These are phyloP conservation scores for Chelon labrosus DNA, from an alignment of 2,797 vertebrate genomes.

Conservation along the genomic window DNA sequence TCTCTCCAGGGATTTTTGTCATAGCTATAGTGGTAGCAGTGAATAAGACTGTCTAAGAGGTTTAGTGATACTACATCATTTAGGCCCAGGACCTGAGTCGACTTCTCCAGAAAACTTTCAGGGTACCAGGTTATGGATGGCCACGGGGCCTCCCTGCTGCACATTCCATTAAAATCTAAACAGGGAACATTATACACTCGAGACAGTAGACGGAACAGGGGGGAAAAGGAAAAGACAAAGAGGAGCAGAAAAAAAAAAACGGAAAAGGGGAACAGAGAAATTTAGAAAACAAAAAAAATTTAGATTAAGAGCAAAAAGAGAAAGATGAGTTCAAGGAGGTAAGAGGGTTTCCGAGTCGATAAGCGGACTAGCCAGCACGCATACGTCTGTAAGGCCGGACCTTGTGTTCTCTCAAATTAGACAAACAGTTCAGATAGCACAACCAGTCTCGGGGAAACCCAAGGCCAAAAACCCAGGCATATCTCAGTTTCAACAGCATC, in stretches of 20 bases:
- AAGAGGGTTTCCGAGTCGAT: neutral
- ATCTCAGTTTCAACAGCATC: constrained; percentile 10
- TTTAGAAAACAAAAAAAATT: neutral
- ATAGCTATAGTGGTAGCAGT: neutral
- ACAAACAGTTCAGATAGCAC: constrained; percentile 19
- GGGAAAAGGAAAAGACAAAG: constrained; percentile 5
- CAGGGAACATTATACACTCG: constrained; percentile 60
- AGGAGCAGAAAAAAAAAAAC: neutral
- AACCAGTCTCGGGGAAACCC: constrained; percentile 19
- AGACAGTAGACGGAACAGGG: constrained; percentile 31
- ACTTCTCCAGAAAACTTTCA: constrained; percentile 56
- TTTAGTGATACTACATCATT: constrained; percentile 49
- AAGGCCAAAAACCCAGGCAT: constrained; percentile 3
- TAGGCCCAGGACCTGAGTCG: constrained; percentile 21
- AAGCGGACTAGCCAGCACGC: neutral
- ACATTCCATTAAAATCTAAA: constrained; percentile 77
- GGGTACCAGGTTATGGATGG: constrained; percentile 62
- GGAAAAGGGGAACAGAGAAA: neutral
- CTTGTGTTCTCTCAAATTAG: neutral
- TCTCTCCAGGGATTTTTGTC: neutral
- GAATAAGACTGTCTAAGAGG: constrained; percentile 22
- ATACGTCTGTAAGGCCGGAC: neutral
- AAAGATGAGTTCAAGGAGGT: neutral
- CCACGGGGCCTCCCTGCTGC: constrained; percentile 51
- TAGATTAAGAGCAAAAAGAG: constrained; percentile 7